phyloP scores from a whole-genome alignment of 2,113 vertebrate genomes.

The Alectura lathami region DNA sequence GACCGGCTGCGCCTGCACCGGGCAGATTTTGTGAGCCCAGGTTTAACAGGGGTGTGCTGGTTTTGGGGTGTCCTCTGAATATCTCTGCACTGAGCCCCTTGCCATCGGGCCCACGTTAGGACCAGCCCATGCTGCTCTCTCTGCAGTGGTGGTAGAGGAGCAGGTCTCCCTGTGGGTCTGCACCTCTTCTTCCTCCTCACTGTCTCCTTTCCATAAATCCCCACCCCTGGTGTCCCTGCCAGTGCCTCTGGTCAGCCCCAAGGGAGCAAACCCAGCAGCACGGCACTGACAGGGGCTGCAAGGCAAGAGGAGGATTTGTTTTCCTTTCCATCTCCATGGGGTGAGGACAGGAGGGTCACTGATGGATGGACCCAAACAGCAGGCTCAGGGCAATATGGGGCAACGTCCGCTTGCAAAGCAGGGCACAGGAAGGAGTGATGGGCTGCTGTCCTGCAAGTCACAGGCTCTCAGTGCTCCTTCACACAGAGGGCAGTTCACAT shows the following conservation, averaged over 20 bases:
- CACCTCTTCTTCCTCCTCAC: no score
- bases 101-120: no score
- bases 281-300: neutral
- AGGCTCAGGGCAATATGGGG: rapidly evolving
- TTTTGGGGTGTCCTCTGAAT: neutral
- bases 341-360: neutral
- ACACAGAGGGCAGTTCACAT: neutral
- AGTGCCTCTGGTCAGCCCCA: neutral
- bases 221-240: neutral
- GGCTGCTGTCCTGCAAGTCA: neutral
- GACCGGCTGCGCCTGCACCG: neutral
- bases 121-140: no score
- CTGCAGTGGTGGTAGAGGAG: neutral
- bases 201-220: neutral
- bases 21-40: neutral
- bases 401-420: neutral
- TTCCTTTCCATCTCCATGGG: neutral
- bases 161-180: neutral
- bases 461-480: neutral
- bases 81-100: rapidly evolving
- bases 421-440: neutral
- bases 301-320: neutral
- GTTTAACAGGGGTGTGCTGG: rapidly evolving
- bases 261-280: neutral
- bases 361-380: neutral